A percentile compares a stretch with the other conserved stretches of the same genome.
Evolutionary conservation across 2,888 invertebrate species (phyloP).

Genomic region (Agrochola litura): DNA sequence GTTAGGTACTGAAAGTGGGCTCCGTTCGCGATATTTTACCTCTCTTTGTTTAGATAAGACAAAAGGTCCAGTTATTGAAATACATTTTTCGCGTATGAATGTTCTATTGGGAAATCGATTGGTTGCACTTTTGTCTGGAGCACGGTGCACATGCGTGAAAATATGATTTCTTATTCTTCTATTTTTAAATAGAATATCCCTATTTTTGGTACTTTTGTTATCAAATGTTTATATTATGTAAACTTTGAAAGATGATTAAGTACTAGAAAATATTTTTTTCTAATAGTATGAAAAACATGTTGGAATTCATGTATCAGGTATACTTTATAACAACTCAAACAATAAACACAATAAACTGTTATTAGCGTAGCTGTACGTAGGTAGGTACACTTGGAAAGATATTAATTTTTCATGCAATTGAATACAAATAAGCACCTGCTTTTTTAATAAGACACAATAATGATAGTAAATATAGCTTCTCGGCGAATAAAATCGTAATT

Average conservation of each 20-base stretch:
- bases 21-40: conserved; percentile 59
- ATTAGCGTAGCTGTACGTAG: background rate
- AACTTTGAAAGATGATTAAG: conserved; percentile 7
- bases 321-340: background rate
- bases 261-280: background rate
- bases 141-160: conserved; percentile 42
- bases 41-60: conserved; percentile 72
- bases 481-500: no score
- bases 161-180: background rate
- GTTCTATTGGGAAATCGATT: conserved; percentile 55
- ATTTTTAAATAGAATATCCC: background rate
- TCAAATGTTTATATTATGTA: background rate
- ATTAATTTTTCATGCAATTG: conserved; percentile 5
- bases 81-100: conserved; percentile 55
- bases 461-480: background rate
- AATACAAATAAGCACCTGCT: background rate
- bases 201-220: background rate
- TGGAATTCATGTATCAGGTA: background rate
- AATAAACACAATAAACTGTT: conserved; percentile 5
- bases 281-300: background rate
- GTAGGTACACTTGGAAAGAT: background rate
- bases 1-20: background rate
- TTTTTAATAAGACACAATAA: background rate
- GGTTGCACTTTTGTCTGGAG: conserved; percentile 44
- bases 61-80: conserved; percentile 56